These are phyloP conservation scores for Peromyscus leucopus DNA, from an alignment of 2,113 vertebrate genomes.

Conservation along the genomic window DNA sequence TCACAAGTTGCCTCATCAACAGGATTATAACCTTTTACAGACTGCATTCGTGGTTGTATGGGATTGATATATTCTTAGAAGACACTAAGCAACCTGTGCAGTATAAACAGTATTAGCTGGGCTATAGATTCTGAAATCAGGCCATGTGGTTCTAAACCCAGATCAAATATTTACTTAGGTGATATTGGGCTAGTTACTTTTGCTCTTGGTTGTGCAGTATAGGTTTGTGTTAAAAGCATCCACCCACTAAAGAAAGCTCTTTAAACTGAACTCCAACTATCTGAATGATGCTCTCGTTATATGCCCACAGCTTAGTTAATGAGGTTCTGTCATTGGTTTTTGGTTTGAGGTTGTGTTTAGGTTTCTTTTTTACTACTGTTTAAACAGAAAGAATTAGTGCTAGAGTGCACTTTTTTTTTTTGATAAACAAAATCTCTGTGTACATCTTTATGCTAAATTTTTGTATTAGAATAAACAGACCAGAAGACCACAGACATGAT, in stretches of 20 bases:
- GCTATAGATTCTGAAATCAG: not conserved
- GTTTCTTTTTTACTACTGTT: not conserved
- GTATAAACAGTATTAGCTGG: not conserved
- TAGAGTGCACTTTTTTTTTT: not conserved
- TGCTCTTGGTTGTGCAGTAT: not conserved
- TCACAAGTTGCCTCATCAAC: not conserved
- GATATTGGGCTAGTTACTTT: not conserved
- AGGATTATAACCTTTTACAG: not conserved
- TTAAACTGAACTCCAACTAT: slow-evolving; percentile 54
- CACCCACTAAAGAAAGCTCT: not conserved
- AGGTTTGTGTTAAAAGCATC: not conserved
- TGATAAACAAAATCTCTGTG: not conserved
- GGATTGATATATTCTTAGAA: not conserved
- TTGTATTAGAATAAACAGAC: slow-evolving; percentile 11
- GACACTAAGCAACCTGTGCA: not conserved
- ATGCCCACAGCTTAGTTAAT: not conserved
- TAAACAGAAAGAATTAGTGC: not conserved
- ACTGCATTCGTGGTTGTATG: not conserved
- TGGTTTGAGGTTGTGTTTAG: not conserved
- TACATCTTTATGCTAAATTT: not conserved
- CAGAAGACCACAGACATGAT: not conserved
- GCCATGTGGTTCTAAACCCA: not conserved
- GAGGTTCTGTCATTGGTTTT: not conserved
- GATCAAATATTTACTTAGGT: slow-evolving; percentile 42
- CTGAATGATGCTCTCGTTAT: not conserved